phyloP scores from a whole-genome alignment of 2,888 invertebrate species.

The Epistrophe eligans region DNA sequence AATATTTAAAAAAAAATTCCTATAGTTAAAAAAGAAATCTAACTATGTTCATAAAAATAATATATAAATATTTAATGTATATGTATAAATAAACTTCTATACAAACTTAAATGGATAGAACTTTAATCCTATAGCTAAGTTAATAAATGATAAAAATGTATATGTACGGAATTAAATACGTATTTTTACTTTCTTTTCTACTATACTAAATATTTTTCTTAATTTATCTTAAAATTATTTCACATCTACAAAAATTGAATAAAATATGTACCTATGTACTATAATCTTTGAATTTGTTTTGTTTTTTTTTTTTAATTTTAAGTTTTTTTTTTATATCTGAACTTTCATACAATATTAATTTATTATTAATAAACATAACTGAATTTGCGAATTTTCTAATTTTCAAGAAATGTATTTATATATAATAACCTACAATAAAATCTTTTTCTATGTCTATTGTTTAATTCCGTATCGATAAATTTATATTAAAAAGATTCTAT shows the following conservation, averaged over 20 bases:
- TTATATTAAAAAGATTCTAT: slow-evolving; percentile 4
- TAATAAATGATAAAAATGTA: background rate
- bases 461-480: slow-evolving; percentile 1
- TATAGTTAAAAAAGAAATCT: no score
- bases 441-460: background rate
- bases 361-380: slow-evolving; percentile 1
- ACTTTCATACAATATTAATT: background rate
- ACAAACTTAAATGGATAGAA: background rate
- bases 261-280: background rate
- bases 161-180: background rate
- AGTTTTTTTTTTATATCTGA: background rate
- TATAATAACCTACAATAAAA: background rate
- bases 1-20: no score
- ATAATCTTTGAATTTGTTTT: background rate
- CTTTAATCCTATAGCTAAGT: background rate
- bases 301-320: background rate
- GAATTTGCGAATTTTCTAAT: slow-evolving; percentile 17
- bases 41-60: no score
- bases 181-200: background rate
- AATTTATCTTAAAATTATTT: slow-evolving; percentile 8
- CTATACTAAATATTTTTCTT: background rate
- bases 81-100: background rate
- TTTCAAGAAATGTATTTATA: slow-evolving; percentile 1
- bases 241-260: slow-evolving; percentile 48
- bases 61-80: no score